Evolutionary conservation across 2,888 invertebrate species (phyloP).

Genomic region (Polyommatus iphigenia): DNA sequence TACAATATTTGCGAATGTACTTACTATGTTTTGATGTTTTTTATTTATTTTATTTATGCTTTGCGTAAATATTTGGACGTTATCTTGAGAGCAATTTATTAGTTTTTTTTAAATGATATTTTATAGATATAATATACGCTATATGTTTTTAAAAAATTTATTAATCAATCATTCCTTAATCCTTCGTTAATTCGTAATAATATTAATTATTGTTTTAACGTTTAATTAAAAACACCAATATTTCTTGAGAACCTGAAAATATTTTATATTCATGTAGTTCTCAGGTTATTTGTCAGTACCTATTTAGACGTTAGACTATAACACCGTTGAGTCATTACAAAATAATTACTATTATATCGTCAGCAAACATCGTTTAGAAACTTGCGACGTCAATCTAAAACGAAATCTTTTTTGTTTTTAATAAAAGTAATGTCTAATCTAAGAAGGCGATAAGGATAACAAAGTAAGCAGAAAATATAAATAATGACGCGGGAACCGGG

Average conservation of each 20-base stretch:
- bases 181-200: too few species aligned
- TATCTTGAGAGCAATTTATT: not conserved
- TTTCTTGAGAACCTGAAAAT: too few species aligned
- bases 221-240: too few species aligned
- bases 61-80: conserved; percentile 11
- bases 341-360: too few species aligned
- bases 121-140: not conserved
- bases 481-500: conserved; percentile 31
- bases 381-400: conserved; percentile 5
- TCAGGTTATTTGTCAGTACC: too few species aligned
- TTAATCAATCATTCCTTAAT: too few species aligned
- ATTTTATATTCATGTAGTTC: too few species aligned
- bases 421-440: conserved; percentile 30
- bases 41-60: conserved; percentile 20
- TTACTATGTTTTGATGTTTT: conserved; percentile 16
- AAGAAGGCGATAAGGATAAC: conserved; percentile 30
- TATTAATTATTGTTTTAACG: too few species aligned
- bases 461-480: conserved; percentile 33
- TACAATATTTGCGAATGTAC: conserved; percentile 25
- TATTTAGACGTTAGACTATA: too few species aligned
- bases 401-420: conserved; percentile 24
- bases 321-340: too few species aligned
- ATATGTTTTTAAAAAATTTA: too few species aligned
- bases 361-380: not conserved
- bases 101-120: not conserved